Base-by-base conservation (phyloP, 64 coral and sea anemone species). In the Catalaphyllia jardinei region DNA sequence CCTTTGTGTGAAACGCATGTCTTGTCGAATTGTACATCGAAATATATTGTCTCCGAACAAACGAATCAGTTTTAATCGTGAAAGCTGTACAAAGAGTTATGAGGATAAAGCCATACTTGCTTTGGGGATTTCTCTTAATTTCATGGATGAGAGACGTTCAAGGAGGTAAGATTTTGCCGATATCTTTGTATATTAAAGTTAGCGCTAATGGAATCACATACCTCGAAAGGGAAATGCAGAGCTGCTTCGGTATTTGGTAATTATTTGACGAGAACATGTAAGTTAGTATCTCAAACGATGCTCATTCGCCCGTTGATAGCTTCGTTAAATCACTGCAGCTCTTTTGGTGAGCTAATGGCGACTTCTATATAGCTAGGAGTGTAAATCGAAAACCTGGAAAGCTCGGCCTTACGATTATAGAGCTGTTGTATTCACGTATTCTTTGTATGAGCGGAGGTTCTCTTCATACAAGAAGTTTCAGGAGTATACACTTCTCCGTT, bases 1-100 rank as follows among this genome's bases (percentile, higher is more conserved):
- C 38, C 81, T 85, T 71, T 85, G 80, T 84, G 60, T 19, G 31
- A 71, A 13, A 38, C 64, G 81, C n/a, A 72, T 71, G 63, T n/a
- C 62, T 69, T n/a, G 17, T 27, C 65, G 38, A 85, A 71, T 85
- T 85, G 60, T 65, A 71, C 64, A 85, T 50, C 22, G 27, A 85
- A 81, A 69, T 29, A 71, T 35, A 85, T 71, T 50, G 81, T 49
- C 27, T 39, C 35, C 33, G 79, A 13, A 50, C 33, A 33, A 85
- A 85, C 62, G 81, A 22, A 71, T 24, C 42, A 22, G 38, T 85
- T 29, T 67, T 14, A 49, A 69, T 4, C 38, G 35, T 28, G 25
- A 71, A 27, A 27, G 65, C 81, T 85, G 1, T 24, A 69, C 65
- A 25, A 69, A 69, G 35, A 85, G 63, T 71, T 46, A 85, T 85